phyloP scores from a whole-genome alignment of 2,797 vertebrate species.

The Merluccius polli region DNA sequence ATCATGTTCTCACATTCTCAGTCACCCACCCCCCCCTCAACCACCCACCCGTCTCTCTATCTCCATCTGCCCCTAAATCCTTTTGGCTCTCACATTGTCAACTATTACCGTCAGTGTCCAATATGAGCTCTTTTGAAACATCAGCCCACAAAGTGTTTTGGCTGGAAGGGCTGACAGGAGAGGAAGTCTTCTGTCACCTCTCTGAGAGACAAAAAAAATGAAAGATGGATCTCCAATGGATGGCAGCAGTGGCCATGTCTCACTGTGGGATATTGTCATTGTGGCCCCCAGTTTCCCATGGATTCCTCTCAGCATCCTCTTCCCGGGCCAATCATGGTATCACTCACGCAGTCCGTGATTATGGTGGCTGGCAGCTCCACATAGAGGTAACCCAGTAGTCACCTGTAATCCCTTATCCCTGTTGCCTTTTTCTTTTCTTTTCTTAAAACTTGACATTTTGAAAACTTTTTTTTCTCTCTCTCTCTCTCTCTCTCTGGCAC shows the following conservation, averaged over 20 bases:
- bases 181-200: constrained; percentile 34
- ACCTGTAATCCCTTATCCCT: constrained; percentile 59
- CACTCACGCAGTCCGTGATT: constrained; percentile 65
- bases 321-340: constrained; percentile 59
- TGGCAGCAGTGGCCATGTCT: constrained; percentile 34
- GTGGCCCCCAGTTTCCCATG: constrained; percentile 67
- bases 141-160: constrained; percentile 30
- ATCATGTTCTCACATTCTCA: background rate
- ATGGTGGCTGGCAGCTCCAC: constrained; percentile 60
- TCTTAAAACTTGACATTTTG: constrained; percentile 11
- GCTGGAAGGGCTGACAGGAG: constrained; percentile 37
- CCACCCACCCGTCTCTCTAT: background rate
- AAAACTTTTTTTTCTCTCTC: constrained; percentile 37
- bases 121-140: constrained; percentile 29
- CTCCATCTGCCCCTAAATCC: constrained; percentile 2
- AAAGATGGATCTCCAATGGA: background rate
- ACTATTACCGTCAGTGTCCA: background rate
- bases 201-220: background rate
- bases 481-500: constrained; percentile 25
- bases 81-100: constrained; percentile 5
- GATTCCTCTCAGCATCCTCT: constrained; percentile 61
- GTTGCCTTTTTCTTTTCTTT: constrained; percentile 43
- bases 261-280: constrained; percentile 52
- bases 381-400: constrained; percentile 55
- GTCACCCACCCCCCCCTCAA: background rate